Evolutionary conservation across 2,113 vertebrate genomes (phyloP), one percentile per base, ranked within the genome.

Genomic region (Peromyscus leucopus): DNA sequence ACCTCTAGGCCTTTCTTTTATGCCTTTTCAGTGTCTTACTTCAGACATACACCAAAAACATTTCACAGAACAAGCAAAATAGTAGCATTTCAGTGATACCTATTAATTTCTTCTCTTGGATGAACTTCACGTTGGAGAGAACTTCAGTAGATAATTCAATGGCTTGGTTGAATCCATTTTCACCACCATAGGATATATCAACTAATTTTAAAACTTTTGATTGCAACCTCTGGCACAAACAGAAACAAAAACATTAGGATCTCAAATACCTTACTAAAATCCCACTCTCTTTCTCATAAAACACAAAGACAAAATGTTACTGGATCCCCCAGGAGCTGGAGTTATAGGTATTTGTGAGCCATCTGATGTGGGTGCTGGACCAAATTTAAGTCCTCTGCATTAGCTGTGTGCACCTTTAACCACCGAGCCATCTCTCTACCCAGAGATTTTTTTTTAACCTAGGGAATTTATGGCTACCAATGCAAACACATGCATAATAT

Each of bases 91-190:
- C 65, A 95, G 39, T 48, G 95, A 97, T 98, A 99, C 99, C 99
- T 99, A 99, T 99, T 99, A 99, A 99, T 97, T 99, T 99, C 98
- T 99, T 99, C 98, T 99, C 99, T 98, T 99, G 99, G 98, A 99
- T 99, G 98, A 99, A 99, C 98, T 99, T 99, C 98, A 99, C 99
- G 98, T 99, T 99, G 98, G 99, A 99, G 95, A 99, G 99, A 97
- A 99, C 99, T 97, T 99, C 99, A 93, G 99, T 99, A 87, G 99
- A 99, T 93, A 99, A 99, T 97, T 99, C 99, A 96, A 99, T 99
- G 95, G 99, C 99, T 98, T 99, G 99, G 98, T 99, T 99, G 98
- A 99, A 99, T 98, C 99, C 99, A 98, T 99, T 99, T 98, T 99
- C 99, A 98, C 99, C 99, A 98, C 99, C 99, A 5, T 99, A 99